These are phyloP conservation scores for Plodia interpunctella DNA, from an alignment of 1,140 invertebrate genomes.

Conservation along the genomic window DNA sequence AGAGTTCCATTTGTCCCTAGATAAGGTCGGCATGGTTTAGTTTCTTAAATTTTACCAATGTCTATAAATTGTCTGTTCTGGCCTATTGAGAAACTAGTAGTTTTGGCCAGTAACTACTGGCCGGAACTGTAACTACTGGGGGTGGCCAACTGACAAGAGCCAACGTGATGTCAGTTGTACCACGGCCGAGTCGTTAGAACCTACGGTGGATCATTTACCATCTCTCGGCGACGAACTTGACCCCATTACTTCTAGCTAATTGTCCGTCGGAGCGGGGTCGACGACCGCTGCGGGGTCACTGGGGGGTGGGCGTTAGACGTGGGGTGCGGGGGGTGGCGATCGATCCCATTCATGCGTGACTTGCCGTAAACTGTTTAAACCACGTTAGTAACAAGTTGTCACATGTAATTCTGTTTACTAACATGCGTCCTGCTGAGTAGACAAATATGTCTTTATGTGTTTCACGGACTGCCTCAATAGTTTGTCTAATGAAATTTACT, in stretches of 20 bases:
- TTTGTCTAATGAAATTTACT: no score
- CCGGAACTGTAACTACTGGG: no score
- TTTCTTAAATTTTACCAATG: no score
- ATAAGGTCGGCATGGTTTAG: no score
- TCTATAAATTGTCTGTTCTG: no score
- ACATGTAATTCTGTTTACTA: neutral
- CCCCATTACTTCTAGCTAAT: slow-evolving; percentile 7
- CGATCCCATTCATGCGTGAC: slow-evolving; percentile 49
- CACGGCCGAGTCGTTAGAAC: neutral
- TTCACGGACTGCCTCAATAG: neutral
- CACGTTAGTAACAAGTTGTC: neutral
- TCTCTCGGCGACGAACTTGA: slow-evolving; percentile 9
- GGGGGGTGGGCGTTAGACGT: no score
- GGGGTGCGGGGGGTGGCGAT: slow-evolving; percentile 26
- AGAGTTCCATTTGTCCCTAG: no score
- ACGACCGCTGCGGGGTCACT: slow-evolving; percentile 23
- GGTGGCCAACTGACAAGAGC: no score
- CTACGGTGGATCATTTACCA: neutral
- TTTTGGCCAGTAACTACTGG: no score
- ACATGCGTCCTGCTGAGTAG: neutral
- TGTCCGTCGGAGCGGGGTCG: slow-evolving; percentile 25
- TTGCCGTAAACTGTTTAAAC: slow-evolving; percentile 9
- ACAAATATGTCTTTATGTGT: neutral
- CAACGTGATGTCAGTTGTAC: no score
- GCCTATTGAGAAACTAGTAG: no score